A percentile compares a stretch with the other conserved stretches of the same genome.
Evolutionary conservation across 2,888 invertebrate species (phyloP).

Genomic region (Myopa testacea): DNA sequence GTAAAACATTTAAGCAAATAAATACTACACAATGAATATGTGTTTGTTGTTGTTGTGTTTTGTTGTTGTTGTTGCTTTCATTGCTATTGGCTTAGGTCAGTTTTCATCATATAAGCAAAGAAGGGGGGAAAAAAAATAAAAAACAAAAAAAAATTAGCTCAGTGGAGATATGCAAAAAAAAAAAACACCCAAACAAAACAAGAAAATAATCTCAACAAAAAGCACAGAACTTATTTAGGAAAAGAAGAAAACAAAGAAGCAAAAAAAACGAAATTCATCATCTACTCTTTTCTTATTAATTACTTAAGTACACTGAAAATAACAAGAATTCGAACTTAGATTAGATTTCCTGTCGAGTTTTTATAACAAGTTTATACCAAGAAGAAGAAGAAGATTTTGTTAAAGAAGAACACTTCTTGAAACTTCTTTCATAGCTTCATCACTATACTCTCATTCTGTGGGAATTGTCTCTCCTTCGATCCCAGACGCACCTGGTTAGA

Average conservation of each 20-base stretch:
- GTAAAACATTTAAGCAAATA: slow-evolving; percentile 28
- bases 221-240: background rate
- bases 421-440: too few relatives aligned
- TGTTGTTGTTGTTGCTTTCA: slow-evolving; percentile 10
- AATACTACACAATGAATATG: slow-evolving; percentile 5
- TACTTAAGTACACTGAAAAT: too few relatives aligned
- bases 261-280: too few relatives aligned
- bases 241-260: background rate
- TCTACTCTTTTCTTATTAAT: too few relatives aligned
- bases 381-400: too few relatives aligned
- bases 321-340: too few relatives aligned
- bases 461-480: too few relatives aligned
- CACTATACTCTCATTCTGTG: too few relatives aligned
- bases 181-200: background rate
- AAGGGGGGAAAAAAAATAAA: background rate
- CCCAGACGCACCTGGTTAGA: too few relatives aligned
- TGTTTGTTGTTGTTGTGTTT: slow-evolving; percentile 18
- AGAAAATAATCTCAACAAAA: background rate
- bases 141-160: background rate
- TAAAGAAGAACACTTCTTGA: too few relatives aligned
- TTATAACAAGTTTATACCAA: too few relatives aligned
- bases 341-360: too few relatives aligned
- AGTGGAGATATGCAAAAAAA: background rate
- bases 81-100: slow-evolving; percentile 34
- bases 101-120: slow-evolving; percentile 5